These are phyloP conservation scores for Cryptoblepharus egeriae DNA, from an alignment of 2,797 vertebrate species.

Conservation along the genomic window DNA sequence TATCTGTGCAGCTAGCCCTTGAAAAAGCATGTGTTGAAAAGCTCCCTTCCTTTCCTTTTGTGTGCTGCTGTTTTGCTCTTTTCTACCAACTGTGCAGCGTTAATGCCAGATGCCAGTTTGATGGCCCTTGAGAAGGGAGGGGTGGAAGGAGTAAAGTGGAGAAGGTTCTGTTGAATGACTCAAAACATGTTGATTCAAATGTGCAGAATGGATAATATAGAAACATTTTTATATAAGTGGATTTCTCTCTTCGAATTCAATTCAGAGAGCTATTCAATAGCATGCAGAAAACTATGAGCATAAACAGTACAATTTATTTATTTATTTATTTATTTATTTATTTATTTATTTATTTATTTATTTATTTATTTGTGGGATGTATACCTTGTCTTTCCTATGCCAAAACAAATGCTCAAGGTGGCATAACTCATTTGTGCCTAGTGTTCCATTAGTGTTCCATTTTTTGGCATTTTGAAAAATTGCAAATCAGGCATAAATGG, in stretches of 20 bases:
- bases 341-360: too few relatives aligned
- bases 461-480: too few relatives aligned
- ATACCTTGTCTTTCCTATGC: too few relatives aligned
- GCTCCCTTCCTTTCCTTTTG: background rate
- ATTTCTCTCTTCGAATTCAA: too few relatives aligned
- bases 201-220: conserved; percentile 31
- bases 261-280: conserved; percentile 16
- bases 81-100: conserved; percentile 11
- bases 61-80: rapidly evolving
- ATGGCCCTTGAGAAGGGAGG: background rate
- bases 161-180: conserved; percentile 27
- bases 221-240: background rate
- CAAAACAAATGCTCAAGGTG: too few relatives aligned
- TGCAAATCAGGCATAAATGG: too few relatives aligned
- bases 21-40: background rate
- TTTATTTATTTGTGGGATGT: too few relatives aligned
- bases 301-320: background rate
- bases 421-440: too few relatives aligned
- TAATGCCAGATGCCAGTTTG: conserved; percentile 28
- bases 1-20: background rate
- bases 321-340: too few relatives aligned
- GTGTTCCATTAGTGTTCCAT: too few relatives aligned
- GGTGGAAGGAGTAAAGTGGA: conserved; percentile 10
- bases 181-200: conserved; percentile 16
- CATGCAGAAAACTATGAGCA: conserved; percentile 13